Base-by-base conservation (phyloP, 2,888 invertebrate species). In the Cephalotes varians region DNA sequence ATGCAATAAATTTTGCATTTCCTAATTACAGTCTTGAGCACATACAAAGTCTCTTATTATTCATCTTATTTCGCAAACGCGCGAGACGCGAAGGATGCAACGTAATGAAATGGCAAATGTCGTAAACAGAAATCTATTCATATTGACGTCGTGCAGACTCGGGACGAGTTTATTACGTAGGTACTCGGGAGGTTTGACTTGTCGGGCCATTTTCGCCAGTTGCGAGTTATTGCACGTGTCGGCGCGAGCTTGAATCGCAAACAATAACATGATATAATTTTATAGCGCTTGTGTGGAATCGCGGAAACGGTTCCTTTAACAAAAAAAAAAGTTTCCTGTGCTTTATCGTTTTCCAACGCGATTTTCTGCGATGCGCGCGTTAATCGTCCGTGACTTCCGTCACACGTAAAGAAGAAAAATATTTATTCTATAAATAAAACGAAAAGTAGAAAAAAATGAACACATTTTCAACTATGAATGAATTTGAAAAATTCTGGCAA, bases 121-220 rank as follows among this genome's bases (percentile, higher is more conserved):
- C 25, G 34, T 49, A 37, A 10, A 12, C 40, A 34, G 56, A 15
- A 56, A 69, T 79, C 18, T 31, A 79, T 69, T 79, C 56, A 69
- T 56, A 69, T 62, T 67, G 77, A 64, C 67, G 31, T 25, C 18
- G 56, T 18, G 12, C 31, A 18, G 21, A 67, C 34, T 56, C 31
- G 44, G 44, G 31, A 10, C 21, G 28, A 69, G 77, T 44, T 69
- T 56, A 56, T 5, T 77, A 77, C 31, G 28, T n/a, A n/a, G n/a
- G n/a, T 76, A 77, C 21, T 77, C 67, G 25, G 28, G 28, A n/a
- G 21, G 77, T 56, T 64, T 71, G 58, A 83, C 64, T 81, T 56
- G 81, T 83, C 67, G 81, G 3, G 54, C 21, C 62, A 47, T 72
- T 82, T 82, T 80, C 60, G 79, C 56, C 86, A 87, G 67, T 79